phyloP scores from a whole-genome alignment of 2,888 invertebrate genomes.

The Dichetophora obliterata region DNA sequence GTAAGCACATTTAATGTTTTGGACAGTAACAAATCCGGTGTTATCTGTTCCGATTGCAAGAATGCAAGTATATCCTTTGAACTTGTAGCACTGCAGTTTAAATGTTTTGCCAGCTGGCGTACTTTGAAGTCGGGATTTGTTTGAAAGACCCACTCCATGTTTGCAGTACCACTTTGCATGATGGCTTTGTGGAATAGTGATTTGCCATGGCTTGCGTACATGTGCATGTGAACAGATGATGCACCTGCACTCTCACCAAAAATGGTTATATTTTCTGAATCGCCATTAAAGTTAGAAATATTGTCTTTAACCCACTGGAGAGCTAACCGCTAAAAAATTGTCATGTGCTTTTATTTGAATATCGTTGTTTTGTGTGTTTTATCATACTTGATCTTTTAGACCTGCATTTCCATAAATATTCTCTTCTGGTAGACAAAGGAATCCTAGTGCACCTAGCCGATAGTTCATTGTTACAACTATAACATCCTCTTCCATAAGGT shows the following conservation, averaged over 20 bases:
- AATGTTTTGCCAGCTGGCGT: constrained; percentile 56
- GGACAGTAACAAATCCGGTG: constrained; percentile 49
- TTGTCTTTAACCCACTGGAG: constrained; percentile 70
- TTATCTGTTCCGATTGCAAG: constrained; percentile 55
- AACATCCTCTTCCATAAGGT: constrained; percentile 64
- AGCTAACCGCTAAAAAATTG: constrained; percentile 66
- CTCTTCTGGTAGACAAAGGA: constrained; percentile 63
- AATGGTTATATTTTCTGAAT: constrained; percentile 66
- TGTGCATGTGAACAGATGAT: constrained; percentile 62
- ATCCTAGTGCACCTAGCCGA: constrained; percentile 66
- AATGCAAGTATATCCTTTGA: constrained; percentile 52
- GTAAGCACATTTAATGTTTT: constrained; percentile 52
- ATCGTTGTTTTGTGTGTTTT: neutral
- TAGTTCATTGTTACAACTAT: constrained; percentile 67
- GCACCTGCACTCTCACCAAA: constrained; percentile 68
- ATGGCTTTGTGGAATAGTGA: constrained; percentile 66
- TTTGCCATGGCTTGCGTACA: constrained; percentile 59
- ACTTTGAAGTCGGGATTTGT: constrained; percentile 54
- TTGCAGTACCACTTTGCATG: constrained; percentile 64
- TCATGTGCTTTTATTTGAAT: too few relatives aligned
- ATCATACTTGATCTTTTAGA: constrained; percentile 64
- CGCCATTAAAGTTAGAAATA: constrained; percentile 70
- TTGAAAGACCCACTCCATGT: constrained; percentile 67
- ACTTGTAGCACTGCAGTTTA: constrained; percentile 53
- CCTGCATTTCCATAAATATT: constrained; percentile 66